A percentile compares a stretch with the other conserved stretches of the same genome.
phyloP scores from a whole-genome alignment of 2,888 invertebrate species.

The Sinohyriopsis cumingii region DNA sequence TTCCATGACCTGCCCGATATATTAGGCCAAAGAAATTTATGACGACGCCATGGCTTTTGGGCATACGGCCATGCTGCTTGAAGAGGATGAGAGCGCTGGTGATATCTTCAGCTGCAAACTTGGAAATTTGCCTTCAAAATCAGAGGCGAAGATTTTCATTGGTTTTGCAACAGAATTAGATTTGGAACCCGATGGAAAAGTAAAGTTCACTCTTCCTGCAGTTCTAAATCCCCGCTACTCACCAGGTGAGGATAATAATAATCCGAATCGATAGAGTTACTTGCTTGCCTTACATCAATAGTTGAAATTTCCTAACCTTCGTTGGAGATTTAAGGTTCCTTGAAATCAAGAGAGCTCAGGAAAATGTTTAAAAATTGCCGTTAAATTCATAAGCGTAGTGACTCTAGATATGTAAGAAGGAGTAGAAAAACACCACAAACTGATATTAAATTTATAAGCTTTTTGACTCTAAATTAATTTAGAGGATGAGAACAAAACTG shows the following conservation, averaged over 20 bases:
- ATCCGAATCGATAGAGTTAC: too few species aligned
- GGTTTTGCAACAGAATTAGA: slow-evolving; percentile 48
- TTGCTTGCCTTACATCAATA: too few species aligned
- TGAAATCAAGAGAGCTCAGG: too few species aligned
- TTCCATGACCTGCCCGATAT: background rate
- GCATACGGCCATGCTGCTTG: slow-evolving; percentile 46
- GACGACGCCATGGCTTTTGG: slow-evolving; percentile 46
- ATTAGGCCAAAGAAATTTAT: slow-evolving; percentile 49
- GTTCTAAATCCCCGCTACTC: slow-evolving; percentile 46
- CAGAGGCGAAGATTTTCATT: slow-evolving; percentile 39
- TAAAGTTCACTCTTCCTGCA: slow-evolving; percentile 45
- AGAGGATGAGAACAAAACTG: too few species aligned
- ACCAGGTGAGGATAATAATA: slow-evolving; percentile 16
- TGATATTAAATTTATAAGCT: too few species aligned
- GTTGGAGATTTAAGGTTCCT: too few species aligned
- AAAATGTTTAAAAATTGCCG: too few species aligned
- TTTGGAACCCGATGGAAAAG: slow-evolving; percentile 37
- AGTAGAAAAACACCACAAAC: too few species aligned
- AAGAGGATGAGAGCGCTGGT: slow-evolving; percentile 40
- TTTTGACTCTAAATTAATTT: too few species aligned
- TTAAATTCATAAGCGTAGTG: too few species aligned
- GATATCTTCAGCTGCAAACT: slow-evolving; percentile 53
- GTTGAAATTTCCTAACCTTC: too few species aligned
- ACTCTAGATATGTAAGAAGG: too few species aligned
- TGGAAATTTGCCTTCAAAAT: slow-evolving; percentile 50